A percentile compares a stretch with the other conserved stretches of the same genome.
Conservation (phyloP, 2,888 invertebrate species). For the Polyploca ridens region DNA sequence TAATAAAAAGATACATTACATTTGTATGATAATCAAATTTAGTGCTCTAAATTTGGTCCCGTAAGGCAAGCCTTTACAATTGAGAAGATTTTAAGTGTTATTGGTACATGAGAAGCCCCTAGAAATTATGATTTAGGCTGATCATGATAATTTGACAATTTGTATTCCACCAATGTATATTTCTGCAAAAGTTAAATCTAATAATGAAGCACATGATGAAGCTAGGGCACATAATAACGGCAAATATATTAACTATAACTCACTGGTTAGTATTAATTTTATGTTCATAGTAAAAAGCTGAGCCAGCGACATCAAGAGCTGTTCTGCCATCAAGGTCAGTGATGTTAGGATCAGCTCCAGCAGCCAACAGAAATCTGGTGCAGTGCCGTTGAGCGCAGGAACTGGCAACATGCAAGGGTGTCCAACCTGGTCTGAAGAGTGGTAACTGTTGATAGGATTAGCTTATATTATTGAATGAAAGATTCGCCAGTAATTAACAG, state of each 20-base stretch:
- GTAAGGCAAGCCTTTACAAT: no score
- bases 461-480: no score
- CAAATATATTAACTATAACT: conserved; percentile 3
- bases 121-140: no score
- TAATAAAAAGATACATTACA: conserved; percentile 19
- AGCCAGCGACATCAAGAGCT: conserved; percentile 42
- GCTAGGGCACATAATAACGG: no score
- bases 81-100: no score
- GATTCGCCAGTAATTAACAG: no score
- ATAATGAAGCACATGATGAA: no score
- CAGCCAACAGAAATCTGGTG: conserved; percentile 37
- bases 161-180: no score
- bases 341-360: conserved; percentile 31
- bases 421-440: conserved; percentile 72
- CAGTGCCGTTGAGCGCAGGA: conserved; percentile 61
- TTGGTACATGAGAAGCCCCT: no score
- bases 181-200: no score
- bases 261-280: conserved; percentile 29
- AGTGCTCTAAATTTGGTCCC: no score
- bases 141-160: no score
- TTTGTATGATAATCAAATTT: not conserved
- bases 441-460: conserved; percentile 53
- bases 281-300: conserved; percentile 31
- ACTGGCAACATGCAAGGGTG: conserved; percentile 83
- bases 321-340: conserved; percentile 31